phyloP scores from a whole-genome alignment of 2,113 vertebrate species.

The Cyanistes caeruleus region DNA sequence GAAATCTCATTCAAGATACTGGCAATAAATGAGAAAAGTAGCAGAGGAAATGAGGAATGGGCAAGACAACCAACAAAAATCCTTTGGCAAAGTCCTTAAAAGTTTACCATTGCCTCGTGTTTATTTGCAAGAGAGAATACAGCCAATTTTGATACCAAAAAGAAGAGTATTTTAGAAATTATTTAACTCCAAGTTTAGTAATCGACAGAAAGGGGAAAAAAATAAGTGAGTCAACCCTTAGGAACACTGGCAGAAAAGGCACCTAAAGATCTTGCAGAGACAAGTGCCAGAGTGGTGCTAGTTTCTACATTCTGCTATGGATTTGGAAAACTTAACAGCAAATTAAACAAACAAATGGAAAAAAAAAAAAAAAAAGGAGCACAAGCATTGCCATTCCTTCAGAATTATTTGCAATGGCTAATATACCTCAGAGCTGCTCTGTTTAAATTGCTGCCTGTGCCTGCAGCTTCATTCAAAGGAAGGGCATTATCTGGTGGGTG shows the following conservation, averaged over 20 bases:
- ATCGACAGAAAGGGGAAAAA: background rate
- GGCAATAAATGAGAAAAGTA: slow-evolving; percentile 38
- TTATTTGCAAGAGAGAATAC: background rate
- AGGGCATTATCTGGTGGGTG: background rate
- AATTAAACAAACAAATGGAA: background rate
- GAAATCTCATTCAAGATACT: slow-evolving; percentile 6
- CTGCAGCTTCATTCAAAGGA: background rate
- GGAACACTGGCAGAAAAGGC: background rate
- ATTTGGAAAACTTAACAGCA: background rate
- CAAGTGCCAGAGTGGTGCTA: background rate
- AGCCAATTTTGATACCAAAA: background rate
- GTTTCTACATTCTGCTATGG: background rate
- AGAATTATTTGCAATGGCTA: background rate
- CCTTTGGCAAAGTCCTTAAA: background rate
- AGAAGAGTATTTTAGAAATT: background rate
- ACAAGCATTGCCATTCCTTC: background rate
- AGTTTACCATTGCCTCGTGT: background rate
- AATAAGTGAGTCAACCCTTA: background rate
- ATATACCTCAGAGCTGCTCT: background rate
- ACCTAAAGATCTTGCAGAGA: background rate
- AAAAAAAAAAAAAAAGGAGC: background rate
- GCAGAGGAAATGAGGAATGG: slow-evolving; percentile 6
- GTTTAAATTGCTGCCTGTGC: background rate
- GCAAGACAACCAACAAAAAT: background rate
- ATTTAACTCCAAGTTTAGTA: background rate